Percentiles rank a stretch among this genome's conserved stretches.
These are phyloP conservation scores for Alca torda DNA, from an alignment of 2,797 vertebrate species.

Conservation along the genomic window DNA sequence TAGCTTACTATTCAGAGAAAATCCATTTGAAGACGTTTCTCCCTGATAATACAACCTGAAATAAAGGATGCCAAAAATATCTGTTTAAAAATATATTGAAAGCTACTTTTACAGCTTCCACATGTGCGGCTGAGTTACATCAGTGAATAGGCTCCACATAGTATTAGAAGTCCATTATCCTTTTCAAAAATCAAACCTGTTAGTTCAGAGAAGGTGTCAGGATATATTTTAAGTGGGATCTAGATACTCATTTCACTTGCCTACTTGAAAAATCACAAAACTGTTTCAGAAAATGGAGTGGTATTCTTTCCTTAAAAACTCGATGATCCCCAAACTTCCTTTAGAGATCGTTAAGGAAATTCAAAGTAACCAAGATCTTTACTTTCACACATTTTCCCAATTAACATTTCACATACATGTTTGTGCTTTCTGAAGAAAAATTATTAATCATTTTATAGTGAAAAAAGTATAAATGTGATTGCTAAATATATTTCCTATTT, in stretches of 20 bases:
- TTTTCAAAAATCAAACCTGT: background rate
- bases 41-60: slow-evolving; percentile 15
- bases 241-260: background rate
- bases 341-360: background rate
- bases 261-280: background rate
- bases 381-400: background rate
- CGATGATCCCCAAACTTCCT: background rate
- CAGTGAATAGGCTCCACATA: background rate
- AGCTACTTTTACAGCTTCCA: background rate
- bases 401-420: background rate
- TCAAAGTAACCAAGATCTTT: background rate
- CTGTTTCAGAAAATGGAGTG: background rate
- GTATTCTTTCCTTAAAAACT: background rate
- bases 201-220: background rate
- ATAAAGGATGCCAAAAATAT: slow-evolving; percentile 32
- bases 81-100: background rate
- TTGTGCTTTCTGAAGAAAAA: background rate
- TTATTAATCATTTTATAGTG: background rate
- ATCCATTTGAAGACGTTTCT: slow-evolving; percentile 12
- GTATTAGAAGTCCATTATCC: slow-evolving; percentile 10
- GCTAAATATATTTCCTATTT: background rate
- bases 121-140: background rate
- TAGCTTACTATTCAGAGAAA: background rate
- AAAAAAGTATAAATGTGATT: background rate
- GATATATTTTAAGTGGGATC: background rate